A percentile compares a stretch with the other conserved stretches of the same genome.
Conservation (phyloP, 2,113 vertebrate genomes). For the Machaerirhynchus nigripectus region DNA sequence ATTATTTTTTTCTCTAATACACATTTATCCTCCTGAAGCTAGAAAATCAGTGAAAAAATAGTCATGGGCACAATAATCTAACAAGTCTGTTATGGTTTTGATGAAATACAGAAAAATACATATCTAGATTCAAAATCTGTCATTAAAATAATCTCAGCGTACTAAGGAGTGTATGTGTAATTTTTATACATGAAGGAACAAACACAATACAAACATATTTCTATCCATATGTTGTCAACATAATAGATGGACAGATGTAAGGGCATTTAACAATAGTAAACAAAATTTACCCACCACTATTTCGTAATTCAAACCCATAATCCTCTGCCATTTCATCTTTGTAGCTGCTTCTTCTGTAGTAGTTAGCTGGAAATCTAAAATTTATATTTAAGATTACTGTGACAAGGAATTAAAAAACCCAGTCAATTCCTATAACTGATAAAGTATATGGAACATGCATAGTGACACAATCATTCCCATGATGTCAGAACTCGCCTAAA, state of each 20-base stretch:
- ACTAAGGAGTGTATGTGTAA: neutral
- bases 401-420: neutral
- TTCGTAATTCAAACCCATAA: conserved; percentile 86
- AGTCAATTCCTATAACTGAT: neutral
- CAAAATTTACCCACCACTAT: conserved; percentile 82
- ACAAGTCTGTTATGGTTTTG: neutral
- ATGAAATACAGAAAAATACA: neutral
- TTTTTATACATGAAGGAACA: neutral
- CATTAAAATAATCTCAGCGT: neutral
- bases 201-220: neutral
- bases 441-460: neutral
- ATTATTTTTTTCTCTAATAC: neutral
- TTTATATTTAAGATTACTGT: conserved; percentile 8
- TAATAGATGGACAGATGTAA: neutral
- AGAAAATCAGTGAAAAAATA: neutral
- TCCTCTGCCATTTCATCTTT: conserved; percentile 85
- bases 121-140: neutral
- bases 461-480: neutral
- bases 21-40: neutral
- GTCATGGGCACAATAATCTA: neutral
- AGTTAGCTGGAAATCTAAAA: conserved; percentile 56
- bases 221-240: neutral
- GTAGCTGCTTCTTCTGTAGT: conserved; percentile 39
- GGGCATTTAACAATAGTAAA: neutral
- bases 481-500: neutral